A percentile compares a stretch with the other conserved stretches of the same genome.
Evolutionary conservation across 2,113 vertebrate species (phyloP).

Genomic region (Oriolus oriolus): DNA sequence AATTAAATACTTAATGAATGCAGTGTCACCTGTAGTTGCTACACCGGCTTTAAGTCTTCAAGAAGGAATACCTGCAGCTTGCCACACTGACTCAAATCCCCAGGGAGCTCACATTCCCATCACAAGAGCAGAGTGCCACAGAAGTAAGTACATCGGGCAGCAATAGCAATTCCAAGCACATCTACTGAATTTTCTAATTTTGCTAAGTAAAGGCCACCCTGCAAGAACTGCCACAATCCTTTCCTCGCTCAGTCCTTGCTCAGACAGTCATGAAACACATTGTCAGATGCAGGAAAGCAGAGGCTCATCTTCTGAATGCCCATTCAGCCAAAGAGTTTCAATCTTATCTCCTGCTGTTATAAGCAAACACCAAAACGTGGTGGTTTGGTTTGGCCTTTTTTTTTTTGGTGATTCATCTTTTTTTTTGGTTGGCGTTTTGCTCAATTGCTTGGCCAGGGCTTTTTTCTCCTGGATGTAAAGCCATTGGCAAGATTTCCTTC

Average conservation of each 20-base stretch:
- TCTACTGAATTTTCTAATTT: neutral
- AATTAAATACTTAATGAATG: neutral
- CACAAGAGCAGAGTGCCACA: neutral
- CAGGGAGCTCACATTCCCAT: neutral
- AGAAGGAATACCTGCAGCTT: neutral
- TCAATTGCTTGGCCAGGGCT: rapidly evolving
- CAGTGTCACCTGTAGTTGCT: neutral
- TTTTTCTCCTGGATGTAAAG: neutral
- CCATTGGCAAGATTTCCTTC: neutral
- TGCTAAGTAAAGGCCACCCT: neutral
- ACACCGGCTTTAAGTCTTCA: neutral
- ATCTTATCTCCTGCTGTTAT: neutral
- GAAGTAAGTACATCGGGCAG: neutral
- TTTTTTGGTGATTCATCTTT: neutral
- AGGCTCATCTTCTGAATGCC: neutral
- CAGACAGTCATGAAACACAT: neutral
- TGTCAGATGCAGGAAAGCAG: neutral
- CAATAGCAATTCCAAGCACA: neutral
- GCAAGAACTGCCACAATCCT: neutral
- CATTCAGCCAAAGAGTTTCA: neutral
- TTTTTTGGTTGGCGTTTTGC: rapidly evolving
- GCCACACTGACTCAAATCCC: neutral
- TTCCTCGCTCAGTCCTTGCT: neutral
- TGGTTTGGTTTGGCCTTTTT: neutral
- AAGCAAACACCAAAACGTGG: neutral